Evolutionary conservation across 2,797 vertebrate genomes (phyloP).

Genomic region (Syncerus caffer): DNA sequence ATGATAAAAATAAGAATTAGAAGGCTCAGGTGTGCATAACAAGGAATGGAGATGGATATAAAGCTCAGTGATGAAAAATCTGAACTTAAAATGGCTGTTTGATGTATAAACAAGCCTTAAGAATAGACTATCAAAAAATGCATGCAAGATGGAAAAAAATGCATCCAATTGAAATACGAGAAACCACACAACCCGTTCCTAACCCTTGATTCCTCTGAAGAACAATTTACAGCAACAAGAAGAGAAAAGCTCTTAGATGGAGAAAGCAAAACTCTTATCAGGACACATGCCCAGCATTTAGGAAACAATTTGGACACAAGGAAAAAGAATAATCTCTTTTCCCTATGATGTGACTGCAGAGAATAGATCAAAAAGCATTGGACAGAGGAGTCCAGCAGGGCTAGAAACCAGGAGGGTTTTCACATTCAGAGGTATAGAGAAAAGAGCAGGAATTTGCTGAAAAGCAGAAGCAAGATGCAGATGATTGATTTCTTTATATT

Average conservation of each 20-base stretch:
- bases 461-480: conserved; percentile 17
- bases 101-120: background rate
- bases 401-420: conserved; percentile 7
- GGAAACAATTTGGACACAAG: conserved; percentile 37
- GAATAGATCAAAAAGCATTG: conserved; percentile 49
- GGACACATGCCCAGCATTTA: conserved; percentile 49
- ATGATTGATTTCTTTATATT: conserved; percentile 9
- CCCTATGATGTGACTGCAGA: conserved; percentile 36
- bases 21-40: background rate
- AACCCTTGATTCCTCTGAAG: conserved; percentile 29
- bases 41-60: background rate
- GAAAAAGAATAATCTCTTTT: conserved; percentile 43
- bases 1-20: background rate
- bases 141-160: background rate
- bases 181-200: background rate
- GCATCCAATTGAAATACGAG: background rate
- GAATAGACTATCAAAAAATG: background rate
- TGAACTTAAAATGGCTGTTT: conserved; percentile 11
- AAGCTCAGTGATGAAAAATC: background rate
- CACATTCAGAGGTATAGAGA: background rate
- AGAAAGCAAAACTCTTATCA: conserved; percentile 54
- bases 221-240: conserved; percentile 24
- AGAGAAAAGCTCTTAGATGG: conserved; percentile 46
- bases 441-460: background rate
- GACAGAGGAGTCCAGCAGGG: background rate